These are phyloP conservation scores for Xenopus tropicalis DNA, from an alignment of 2,113 vertebrate species.

Conservation along the genomic window DNA sequence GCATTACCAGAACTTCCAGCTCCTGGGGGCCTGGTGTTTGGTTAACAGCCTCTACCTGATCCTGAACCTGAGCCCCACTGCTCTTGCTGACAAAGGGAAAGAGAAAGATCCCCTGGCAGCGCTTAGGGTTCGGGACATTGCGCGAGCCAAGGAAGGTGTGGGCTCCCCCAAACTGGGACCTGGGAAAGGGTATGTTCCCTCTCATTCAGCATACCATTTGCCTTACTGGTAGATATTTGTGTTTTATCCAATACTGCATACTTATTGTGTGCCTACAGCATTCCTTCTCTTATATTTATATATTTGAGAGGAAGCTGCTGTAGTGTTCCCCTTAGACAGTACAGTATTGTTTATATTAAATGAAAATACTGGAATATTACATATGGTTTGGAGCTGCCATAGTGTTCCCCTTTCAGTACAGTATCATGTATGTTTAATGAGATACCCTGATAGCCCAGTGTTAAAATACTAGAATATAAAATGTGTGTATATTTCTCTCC, in stretches of 20 bases:
- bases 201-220: neutral
- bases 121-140: conserved; percentile 87
- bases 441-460: no score
- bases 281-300: no score
- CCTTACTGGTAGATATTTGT: neutral
- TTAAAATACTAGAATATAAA: no score
- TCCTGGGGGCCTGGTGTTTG: conserved; percentile 95
- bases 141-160: conserved; percentile 89
- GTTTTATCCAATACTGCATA: neutral
- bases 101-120: conserved; percentile 96
- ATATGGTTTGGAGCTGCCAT: no score
- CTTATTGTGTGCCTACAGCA: neutral
- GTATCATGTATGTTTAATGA: no score
- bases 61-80: conserved; percentile 91
- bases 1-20: conserved; percentile 98
- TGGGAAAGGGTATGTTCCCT: conserved; percentile 81
- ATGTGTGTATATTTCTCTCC: neutral
- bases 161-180: conserved; percentile 95
- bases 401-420: neutral
- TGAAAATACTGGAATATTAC: no score
- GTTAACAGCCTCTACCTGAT: conserved; percentile 97
- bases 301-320: no score
- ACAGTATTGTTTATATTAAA: no score
- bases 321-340: neutral
- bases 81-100: conserved; percentile 95